A percentile compares a stretch with the other conserved stretches of the same genome.
phyloP scores from a whole-genome alignment of 2,113 vertebrate genomes.

The Heterotilapia buettikoferi region DNA sequence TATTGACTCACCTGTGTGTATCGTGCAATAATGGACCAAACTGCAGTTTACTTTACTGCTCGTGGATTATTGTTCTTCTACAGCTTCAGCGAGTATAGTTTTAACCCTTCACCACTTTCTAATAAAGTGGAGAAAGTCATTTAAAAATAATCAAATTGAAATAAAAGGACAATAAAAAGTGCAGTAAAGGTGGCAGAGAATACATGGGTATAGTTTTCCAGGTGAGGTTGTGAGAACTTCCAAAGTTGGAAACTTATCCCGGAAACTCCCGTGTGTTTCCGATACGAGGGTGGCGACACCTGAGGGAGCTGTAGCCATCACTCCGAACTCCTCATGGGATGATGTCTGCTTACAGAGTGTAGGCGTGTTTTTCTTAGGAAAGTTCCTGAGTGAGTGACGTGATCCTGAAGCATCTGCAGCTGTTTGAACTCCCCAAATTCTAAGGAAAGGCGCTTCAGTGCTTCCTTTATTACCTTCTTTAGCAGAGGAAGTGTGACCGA shows the following conservation, averaged over 20 bases:
- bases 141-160: background rate
- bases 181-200: background rate
- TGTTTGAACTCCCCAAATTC: background rate
- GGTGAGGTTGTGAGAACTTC: background rate
- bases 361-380: background rate
- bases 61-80: accelerated
- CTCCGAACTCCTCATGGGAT: background rate
- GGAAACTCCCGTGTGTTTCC: background rate
- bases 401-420: background rate
- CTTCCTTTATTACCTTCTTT: background rate
- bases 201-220: background rate
- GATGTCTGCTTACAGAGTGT: background rate
- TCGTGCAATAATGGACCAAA: background rate
- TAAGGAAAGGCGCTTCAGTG: background rate
- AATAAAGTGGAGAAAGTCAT: background rate
- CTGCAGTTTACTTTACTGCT: background rate
- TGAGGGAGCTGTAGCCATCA: background rate
- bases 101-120: background rate
- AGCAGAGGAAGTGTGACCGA: background rate
- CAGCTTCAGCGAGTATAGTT: background rate
- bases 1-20: background rate
- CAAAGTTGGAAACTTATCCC: background rate
- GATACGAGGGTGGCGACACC: background rate
- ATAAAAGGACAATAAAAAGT: background rate
- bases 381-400: background rate